Percentiles rank a stretch among this genome's conserved stretches.
These are phyloP conservation scores for Limnephilus rhombicus DNA, from an alignment of 2,888 invertebrate species.

Conservation along the genomic window DNA sequence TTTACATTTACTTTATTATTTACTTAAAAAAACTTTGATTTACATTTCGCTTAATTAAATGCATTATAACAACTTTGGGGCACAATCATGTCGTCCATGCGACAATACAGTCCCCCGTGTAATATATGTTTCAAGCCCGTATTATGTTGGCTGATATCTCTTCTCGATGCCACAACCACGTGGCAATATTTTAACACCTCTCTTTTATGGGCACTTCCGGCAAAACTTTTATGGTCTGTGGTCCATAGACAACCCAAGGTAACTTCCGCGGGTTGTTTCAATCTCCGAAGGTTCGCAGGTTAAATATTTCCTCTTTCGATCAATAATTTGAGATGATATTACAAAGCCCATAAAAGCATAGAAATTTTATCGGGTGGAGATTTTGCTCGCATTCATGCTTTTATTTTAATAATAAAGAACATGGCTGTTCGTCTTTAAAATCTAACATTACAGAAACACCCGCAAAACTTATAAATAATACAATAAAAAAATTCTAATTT, in stretches of 20 bases:
- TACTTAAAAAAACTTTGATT: no score
- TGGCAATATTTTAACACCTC: slow-evolving; percentile 27
- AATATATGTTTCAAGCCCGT: background rate
- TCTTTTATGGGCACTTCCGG: slow-evolving; percentile 17
- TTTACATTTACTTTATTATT: no score
- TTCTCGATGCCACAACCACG: background rate
- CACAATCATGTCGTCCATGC: background rate
- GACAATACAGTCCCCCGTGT: background rate
- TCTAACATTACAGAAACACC: no score
- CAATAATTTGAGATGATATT: background rate
- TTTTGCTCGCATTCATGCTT: no score
- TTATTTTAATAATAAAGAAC: no score
- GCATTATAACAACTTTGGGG: background rate
- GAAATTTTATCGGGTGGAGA: background rate
- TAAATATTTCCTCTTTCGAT: background rate
- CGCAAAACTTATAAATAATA: no score
- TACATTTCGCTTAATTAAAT: background rate
- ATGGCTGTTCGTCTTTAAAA: no score
- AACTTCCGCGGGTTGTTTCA: background rate
- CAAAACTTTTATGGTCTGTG: background rate
- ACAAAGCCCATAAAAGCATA: background rate
- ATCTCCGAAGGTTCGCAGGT: background rate
- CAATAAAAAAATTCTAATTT: no score
- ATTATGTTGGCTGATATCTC: background rate
- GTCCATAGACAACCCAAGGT: background rate